phyloP scores from a whole-genome alignment of 2,113 vertebrate species.

The Mus musculus region GRCm39 chr6:63992001-63992500 shows the following conservation, averaged over 20 bases:
- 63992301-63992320: background rate
- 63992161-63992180: background rate
- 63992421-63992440: background rate
- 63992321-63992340: background rate
- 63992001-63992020: too few species aligned
- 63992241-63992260: background rate
- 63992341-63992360: background rate
- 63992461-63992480: background rate
- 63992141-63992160: background rate
- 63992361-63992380: background rate
- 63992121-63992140: background rate
- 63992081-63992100: too few species aligned
- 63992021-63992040: background rate
- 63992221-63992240: background rate
- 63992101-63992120: background rate
- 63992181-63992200: background rate
- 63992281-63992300: background rate
- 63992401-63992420: background rate
- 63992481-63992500: background rate
- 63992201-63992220: background rate
- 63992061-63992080: background rate
- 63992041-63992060: too few species aligned
- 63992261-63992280: background rate
- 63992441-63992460: background rate
- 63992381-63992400: background rate